phyloP scores from a whole-genome alignment of 1,140 invertebrate genomes.

The Heliconius eleuchia region DNA sequence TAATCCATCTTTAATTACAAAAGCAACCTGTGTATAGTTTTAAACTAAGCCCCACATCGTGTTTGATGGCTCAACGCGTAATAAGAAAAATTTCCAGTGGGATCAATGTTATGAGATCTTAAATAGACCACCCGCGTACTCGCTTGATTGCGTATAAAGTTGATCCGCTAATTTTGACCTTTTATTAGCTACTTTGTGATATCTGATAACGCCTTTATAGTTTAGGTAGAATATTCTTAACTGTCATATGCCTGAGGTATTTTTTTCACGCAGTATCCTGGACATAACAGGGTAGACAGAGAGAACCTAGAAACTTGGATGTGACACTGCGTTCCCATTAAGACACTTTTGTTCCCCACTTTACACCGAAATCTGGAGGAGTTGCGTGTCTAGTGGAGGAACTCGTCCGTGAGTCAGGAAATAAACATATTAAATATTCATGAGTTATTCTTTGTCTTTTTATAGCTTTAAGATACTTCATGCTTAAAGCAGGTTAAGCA shows the following conservation, averaged over 20 bases:
- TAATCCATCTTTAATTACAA: not conserved
- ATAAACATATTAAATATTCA: too few species aligned
- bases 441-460: too few species aligned
- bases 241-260: not conserved
- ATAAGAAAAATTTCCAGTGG: slow-evolving; percentile 13
- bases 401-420: too few species aligned
- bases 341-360: too few species aligned
- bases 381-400: too few species aligned
- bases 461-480: too few species aligned
- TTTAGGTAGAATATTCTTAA: not conserved
- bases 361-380: too few species aligned
- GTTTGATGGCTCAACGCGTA: slow-evolving; percentile 16
- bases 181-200: not conserved
- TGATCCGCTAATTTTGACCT: slow-evolving; percentile 58
- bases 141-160: slow-evolving; percentile 60
- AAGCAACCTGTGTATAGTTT: not conserved
- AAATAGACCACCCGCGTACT: slow-evolving; percentile 39
- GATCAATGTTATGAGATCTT: slow-evolving; percentile 20
- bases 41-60: not conserved
- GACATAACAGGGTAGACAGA: too few species aligned
- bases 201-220: not conserved
- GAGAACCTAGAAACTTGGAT: too few species aligned
- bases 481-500: too few species aligned
- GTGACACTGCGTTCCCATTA: too few species aligned
- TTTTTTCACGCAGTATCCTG: not conserved